phyloP scores from a whole-genome alignment of 2,113 vertebrate species.

The Uria lomvia region DNA sequence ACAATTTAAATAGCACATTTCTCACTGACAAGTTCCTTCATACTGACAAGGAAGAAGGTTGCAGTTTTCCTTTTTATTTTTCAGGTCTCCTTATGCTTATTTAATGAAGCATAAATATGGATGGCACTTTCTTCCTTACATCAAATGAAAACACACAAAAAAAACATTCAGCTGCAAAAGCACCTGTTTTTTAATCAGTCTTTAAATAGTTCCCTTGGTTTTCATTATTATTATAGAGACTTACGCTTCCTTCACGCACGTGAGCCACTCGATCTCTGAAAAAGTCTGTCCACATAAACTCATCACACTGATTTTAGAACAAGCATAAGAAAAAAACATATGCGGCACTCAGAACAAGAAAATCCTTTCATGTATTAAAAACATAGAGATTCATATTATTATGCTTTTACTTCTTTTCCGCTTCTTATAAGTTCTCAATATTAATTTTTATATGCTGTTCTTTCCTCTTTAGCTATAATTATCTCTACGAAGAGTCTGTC shows the following conservation, averaged over 20 bases:
- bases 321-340: not conserved
- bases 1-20: not conserved
- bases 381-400: not conserved
- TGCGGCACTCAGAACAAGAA: not conserved
- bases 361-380: not conserved
- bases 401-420: not conserved
- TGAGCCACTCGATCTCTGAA: not conserved
- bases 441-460: not conserved
- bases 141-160: not conserved
- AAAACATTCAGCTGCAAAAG: constrained; percentile 36
- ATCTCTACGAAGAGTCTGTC: not conserved
- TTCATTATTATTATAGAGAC: constrained; percentile 30
- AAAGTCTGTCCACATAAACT: not conserved
- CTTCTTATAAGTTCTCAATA: accelerated
- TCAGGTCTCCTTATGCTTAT: not conserved
- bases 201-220: constrained; percentile 19
- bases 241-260: not conserved
- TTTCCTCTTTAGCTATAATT: not conserved
- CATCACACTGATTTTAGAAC: not conserved
- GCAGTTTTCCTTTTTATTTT: not conserved
- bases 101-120: constrained; percentile 39
- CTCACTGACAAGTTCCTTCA: not conserved
- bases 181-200: not conserved
- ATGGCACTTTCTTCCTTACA: not conserved
- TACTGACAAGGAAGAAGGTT: not conserved